A percentile compares a stretch with the other conserved stretches of the same genome.
These are phyloP conservation scores for Heterohyrax brucei DNA, from an alignment of 2,797 vertebrate species.

Conservation along the genomic window DNA sequence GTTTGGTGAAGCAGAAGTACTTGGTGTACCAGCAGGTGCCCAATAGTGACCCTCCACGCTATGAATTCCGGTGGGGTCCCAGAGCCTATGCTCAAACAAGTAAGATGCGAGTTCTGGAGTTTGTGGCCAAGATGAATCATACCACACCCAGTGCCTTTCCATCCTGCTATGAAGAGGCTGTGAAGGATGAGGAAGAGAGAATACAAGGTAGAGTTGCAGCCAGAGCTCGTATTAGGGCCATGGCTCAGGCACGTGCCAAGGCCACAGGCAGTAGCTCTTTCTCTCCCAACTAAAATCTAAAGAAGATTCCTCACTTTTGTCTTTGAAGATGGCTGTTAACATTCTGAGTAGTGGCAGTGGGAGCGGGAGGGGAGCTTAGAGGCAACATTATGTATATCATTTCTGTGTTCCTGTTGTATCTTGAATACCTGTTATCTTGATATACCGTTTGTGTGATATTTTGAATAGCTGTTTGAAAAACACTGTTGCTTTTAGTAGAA, in stretches of 20 bases:
- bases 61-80: slow-evolving; percentile 57
- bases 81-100: slow-evolving; percentile 19
- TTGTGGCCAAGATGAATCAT: slow-evolving; percentile 57
- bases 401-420: background rate
- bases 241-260: background rate
- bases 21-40: slow-evolving; percentile 7
- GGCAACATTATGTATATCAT: background rate
- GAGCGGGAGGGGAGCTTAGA: background rate
- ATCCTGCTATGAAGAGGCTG: background rate
- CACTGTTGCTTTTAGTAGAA: background rate
- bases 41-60: background rate
- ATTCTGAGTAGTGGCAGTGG: background rate
- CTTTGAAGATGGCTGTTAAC: background rate
- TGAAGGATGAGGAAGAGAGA: slow-evolving; percentile 69
- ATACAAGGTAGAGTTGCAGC: slow-evolving; percentile 33
- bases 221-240: background rate
- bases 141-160: background rate
- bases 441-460: background rate
- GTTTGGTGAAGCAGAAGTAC: slow-evolving; percentile 62
- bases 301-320: background rate
- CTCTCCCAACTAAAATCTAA: background rate
- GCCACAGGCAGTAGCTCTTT: background rate
- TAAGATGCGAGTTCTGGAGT: slow-evolving; percentile 75
- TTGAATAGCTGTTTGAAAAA: background rate
- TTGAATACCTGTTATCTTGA: background rate